Conservation (phyloP, 2,888 invertebrate genomes). For the Zelleria hepariella region DNA sequence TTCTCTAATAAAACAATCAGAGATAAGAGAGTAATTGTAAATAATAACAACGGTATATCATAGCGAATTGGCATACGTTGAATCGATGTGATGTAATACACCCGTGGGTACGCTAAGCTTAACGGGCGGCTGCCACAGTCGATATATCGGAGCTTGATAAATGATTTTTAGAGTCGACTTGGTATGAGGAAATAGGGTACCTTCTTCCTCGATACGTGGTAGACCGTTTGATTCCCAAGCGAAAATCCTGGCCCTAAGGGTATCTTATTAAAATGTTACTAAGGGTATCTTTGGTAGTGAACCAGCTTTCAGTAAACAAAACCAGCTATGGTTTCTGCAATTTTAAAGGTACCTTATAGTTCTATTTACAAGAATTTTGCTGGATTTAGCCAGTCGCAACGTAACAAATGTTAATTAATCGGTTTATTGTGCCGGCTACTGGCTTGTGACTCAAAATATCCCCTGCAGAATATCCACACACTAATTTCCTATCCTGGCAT, state of each 20-base stretch:
- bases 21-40: slow-evolving; percentile 34
- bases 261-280: no score
- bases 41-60: slow-evolving; percentile 25
- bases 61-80: slow-evolving; percentile 20
- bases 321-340: no score
- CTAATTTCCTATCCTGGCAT: no score
- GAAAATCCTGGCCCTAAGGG: no score
- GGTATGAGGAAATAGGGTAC: neutral
- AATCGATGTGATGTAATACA: slow-evolving; percentile 22
- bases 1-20: slow-evolving; percentile 31
- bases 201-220: neutral
- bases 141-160: neutral
- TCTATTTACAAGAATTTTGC: no score
- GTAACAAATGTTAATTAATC: slow-evolving; percentile 25
- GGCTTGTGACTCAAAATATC: no score
- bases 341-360: no score
- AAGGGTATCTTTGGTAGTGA: no score
- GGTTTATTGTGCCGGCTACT: slow-evolving; percentile 17
- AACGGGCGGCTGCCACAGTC: neutral
- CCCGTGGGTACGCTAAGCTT: neutral
- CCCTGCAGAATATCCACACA: no score
- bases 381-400: neutral
- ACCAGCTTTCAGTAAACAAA: no score
- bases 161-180: neutral
- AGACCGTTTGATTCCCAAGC: neutral